Percentiles rank a stretch among this genome's conserved stretches.
phyloP scores from a whole-genome alignment of 2,797 vertebrate genomes.

The Rhinella marina region DNA sequence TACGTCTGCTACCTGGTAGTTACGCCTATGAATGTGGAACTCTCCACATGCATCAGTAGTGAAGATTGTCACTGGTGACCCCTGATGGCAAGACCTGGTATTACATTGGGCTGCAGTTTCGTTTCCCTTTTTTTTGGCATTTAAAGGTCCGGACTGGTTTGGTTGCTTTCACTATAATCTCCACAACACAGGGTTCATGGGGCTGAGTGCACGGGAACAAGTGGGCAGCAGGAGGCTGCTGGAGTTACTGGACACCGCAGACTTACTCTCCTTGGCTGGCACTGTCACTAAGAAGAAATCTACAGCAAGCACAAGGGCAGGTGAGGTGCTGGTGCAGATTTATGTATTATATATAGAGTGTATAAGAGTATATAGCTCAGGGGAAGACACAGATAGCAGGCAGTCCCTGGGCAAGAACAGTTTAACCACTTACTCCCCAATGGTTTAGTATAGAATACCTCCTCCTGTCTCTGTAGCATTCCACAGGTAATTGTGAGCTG shows the following conservation, averaged over 20 bases:
- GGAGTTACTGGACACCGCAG: constrained; percentile 69
- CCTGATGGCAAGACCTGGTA: not conserved
- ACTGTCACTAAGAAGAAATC: constrained; percentile 87
- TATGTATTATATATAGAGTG: too few relatives aligned
- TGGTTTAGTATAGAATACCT: too few relatives aligned
- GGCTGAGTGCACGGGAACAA: constrained; percentile 75
- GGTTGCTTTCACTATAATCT: not conserved
- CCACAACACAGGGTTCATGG: constrained; percentile 63
- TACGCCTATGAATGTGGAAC: too few relatives aligned
- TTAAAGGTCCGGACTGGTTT: not conserved
- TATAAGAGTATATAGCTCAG: too few relatives aligned
- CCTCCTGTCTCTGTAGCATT: too few relatives aligned
- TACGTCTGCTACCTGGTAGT: too few relatives aligned
- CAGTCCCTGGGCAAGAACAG: too few relatives aligned
- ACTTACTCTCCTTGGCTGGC: constrained; percentile 81
- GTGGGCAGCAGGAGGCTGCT: constrained; percentile 78
- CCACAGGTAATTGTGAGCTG: too few relatives aligned
- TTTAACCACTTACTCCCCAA: too few relatives aligned
- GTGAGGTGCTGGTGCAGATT: constrained; percentile 70
- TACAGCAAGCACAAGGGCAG: constrained; percentile 73
- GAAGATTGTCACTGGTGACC: not conserved
- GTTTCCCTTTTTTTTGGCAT: not conserved
- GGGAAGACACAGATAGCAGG: too few relatives aligned
- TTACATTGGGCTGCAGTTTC: not conserved
- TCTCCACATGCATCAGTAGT: too few relatives aligned